Conservation (phyloP, 2,797 vertebrate genomes). For the Apodemus agrarius region DNA sequence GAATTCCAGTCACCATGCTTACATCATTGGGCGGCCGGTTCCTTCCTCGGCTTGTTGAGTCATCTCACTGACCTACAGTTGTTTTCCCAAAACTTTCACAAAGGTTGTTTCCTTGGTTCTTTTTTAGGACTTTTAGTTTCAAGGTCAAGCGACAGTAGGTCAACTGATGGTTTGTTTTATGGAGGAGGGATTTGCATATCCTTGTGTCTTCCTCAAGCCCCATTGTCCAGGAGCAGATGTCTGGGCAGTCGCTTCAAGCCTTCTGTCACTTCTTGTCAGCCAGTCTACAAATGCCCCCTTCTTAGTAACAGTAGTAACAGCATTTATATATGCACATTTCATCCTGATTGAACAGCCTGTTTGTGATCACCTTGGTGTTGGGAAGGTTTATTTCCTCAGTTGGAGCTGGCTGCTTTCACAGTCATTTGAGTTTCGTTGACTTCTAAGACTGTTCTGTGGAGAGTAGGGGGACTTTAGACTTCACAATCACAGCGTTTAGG, state of each 20-base stretch:
- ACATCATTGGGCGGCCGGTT: background rate
- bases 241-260: background rate
- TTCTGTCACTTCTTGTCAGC: background rate
- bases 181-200: background rate
- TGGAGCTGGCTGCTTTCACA: background rate
- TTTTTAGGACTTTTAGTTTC: background rate
- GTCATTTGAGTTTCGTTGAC: background rate
- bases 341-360: background rate
- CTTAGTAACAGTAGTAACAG: background rate
- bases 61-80: background rate
- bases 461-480: background rate
- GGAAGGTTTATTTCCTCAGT: background rate
- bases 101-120: background rate
- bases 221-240: background rate
- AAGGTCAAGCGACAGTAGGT: background rate
- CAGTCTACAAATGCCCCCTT: background rate
- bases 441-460: slow-evolving; percentile 30
- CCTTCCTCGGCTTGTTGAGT: background rate
- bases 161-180: background rate
- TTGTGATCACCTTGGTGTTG: background rate
- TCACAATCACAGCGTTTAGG: slow-evolving; percentile 17
- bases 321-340: background rate
- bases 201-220: background rate
- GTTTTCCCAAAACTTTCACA: slow-evolving; percentile 38
- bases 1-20: background rate